A percentile compares a stretch with the other conserved stretches of the same genome.
phyloP scores from a whole-genome alignment of 2,888 invertebrate genomes.

The Coleophora flavipennella region DNA sequence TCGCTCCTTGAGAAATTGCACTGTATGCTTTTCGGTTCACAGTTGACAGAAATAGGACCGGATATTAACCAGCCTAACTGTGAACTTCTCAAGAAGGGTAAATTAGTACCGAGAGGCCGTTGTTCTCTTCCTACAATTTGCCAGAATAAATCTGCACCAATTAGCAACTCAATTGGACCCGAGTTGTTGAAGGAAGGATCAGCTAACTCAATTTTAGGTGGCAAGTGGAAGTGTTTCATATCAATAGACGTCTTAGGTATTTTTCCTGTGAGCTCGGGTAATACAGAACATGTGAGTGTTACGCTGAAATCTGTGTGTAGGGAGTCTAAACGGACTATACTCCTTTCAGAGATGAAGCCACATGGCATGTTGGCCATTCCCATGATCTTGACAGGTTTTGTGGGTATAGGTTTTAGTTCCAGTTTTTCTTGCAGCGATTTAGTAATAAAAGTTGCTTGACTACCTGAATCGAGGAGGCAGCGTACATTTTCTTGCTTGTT shows the following conservation, averaged over 20 bases:
- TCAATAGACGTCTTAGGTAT: neutral
- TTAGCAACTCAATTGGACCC: neutral
- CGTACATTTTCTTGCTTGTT: neutral
- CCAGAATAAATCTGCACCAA: too few relatives aligned
- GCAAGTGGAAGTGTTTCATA: neutral
- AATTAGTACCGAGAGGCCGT: neutral
- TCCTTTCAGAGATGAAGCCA: constrained; percentile 4
- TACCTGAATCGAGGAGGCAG: constrained; percentile 1
- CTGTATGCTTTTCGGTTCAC: constrained; percentile 2
- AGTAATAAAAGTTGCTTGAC: constrained; percentile 5
- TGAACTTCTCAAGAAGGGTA: constrained; percentile 1
- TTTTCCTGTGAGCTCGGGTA: constrained; percentile 11
- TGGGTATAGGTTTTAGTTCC: neutral
- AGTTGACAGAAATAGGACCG: constrained; percentile 6
- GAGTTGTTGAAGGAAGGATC: neutral
- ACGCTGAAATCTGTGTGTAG: neutral
- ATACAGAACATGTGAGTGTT: constrained; percentile 9
- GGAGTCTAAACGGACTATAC: constrained; percentile 4
- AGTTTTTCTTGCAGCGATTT: neutral
- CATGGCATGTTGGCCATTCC: constrained; percentile 6
- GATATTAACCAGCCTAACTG: constrained; percentile 13
- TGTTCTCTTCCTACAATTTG: neutral
- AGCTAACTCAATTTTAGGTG: neutral
- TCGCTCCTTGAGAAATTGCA: constrained; percentile 6
- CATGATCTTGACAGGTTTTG: too few relatives aligned